Evolutionary conservation across 2,797 vertebrate species (phyloP).

Genomic region (Periophthalmus magnuspinnatus): DNA sequence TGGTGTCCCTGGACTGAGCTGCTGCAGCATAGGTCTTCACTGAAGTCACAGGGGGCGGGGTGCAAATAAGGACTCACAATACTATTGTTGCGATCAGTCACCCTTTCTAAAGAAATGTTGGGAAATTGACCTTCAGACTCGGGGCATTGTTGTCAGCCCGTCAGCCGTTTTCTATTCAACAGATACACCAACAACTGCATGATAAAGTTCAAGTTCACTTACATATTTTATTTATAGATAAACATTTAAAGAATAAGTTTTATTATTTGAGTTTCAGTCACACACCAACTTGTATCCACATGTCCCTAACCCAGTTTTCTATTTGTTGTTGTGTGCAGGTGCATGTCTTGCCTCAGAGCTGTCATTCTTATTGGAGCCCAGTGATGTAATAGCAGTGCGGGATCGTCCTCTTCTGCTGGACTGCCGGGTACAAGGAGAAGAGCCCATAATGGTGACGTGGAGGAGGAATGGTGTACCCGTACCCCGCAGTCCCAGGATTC

Average conservation of each 20-base stretch:
- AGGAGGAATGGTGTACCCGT: conserved; percentile 64
- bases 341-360: conserved; percentile 66
- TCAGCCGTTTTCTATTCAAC: conserved; percentile 62
- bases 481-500: conserved; percentile 41
- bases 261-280: neutral
- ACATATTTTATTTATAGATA: conserved; percentile 7
- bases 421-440: conserved; percentile 75
- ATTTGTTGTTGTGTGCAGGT: conserved; percentile 48
- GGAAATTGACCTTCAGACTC: conserved; percentile 63
- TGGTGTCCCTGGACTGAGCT: conserved; percentile 68
- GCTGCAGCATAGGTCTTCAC: conserved; percentile 51
- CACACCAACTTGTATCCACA: neutral
- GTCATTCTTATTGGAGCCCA: conserved; percentile 75
- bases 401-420: conserved; percentile 70
- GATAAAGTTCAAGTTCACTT: conserved; percentile 11
- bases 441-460: conserved; percentile 73
- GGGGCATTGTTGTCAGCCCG: conserved; percentile 67
- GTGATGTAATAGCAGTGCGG: conserved; percentile 73
- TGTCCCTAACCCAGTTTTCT: neutral
- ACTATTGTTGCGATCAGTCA: conserved; percentile 68
- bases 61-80: conserved; percentile 67
- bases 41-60: conserved; percentile 54
- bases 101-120: conserved; percentile 60
- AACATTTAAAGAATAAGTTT: conserved; percentile 2
- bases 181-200: conserved; percentile 34